These are phyloP conservation scores for Acanthiza pusilla DNA, from an alignment of 2,797 vertebrate species.

Conservation along the genomic window DNA sequence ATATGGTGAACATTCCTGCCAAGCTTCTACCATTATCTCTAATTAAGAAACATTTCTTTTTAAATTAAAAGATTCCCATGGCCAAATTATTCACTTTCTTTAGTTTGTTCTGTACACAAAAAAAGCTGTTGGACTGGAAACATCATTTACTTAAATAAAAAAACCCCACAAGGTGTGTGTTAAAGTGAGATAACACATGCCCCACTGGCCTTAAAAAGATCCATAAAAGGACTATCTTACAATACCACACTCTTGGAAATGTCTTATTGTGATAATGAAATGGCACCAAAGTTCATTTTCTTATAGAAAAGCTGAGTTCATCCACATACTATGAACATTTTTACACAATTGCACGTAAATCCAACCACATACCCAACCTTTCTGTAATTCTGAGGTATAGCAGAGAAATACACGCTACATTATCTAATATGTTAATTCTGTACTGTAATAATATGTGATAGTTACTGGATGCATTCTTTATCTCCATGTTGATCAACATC, in stretches of 20 bases:
- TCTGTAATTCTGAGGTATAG: not conserved
- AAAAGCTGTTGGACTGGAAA: constrained; percentile 28
- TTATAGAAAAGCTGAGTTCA: not conserved
- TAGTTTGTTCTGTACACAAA: not conserved
- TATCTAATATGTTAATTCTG: not conserved
- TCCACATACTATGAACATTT: not conserved
- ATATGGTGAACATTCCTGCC: not conserved
- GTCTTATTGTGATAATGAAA: constrained; percentile 30
- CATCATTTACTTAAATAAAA: constrained; percentile 40
- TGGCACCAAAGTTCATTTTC: constrained; percentile 26
- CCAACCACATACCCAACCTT: not conserved
- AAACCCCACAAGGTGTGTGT: constrained; percentile 8
- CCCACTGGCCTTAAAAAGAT: constrained; percentile 9
- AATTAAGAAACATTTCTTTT: constrained; percentile 49
- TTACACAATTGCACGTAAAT: not conserved
- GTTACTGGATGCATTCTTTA: not conserved
- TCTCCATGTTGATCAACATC: not conserved
- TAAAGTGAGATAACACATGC: constrained; percentile 28
- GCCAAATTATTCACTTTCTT: constrained; percentile 8
- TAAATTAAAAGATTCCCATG: constrained; percentile 29
- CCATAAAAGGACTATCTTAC: constrained; percentile 33
- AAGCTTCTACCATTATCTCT: not conserved
- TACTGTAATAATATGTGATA: not conserved
- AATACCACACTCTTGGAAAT: not conserved
- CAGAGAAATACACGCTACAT: not conserved